phyloP scores from a whole-genome alignment of 2,113 vertebrate genomes.

The Zosterops japonicus region DNA sequence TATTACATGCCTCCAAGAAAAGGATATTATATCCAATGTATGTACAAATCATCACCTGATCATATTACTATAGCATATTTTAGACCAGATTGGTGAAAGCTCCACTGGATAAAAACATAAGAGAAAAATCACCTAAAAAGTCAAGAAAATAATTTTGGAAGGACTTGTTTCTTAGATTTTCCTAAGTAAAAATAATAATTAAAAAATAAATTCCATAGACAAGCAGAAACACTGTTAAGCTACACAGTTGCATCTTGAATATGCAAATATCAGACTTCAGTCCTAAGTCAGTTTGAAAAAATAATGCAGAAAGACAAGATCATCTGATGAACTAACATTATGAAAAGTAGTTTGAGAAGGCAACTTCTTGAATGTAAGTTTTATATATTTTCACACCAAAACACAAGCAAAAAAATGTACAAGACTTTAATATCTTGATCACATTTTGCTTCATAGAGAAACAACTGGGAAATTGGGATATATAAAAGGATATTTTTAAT shows the following conservation, averaged over 20 bases:
- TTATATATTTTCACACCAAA: conserved; percentile 61
- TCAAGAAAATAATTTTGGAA: conserved; percentile 3
- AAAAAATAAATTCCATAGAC: not conserved
- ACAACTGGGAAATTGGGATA: not conserved
- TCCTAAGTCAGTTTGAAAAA: conserved; percentile 63
- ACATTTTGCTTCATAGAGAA: conserved; percentile 22
- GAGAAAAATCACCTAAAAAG: conserved; percentile 27
- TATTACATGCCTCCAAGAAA: not conserved
- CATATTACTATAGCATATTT: not conserved
- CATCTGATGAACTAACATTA: conserved; percentile 66
- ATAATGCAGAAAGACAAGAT: conserved; percentile 73
- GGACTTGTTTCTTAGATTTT: conserved; percentile 39
- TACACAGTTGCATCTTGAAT: conserved; percentile 38
- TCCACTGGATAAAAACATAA: conserved; percentile 17
- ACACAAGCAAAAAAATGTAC: conserved; percentile 34
- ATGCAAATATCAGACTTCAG: conserved; percentile 56
- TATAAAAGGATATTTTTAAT: not conserved
- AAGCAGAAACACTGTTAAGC: conserved; percentile 48
- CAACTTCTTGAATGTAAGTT: conserved; percentile 24
- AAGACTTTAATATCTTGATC: conserved; percentile 60
- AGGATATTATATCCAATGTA: not conserved
- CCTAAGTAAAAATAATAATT: conserved; percentile 24
- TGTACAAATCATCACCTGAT: not conserved
- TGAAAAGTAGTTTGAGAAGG: conserved; percentile 60
- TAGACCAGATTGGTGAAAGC: conserved; percentile 7